Evolutionary conservation across 2,797 vertebrate species (phyloP).

Genomic region (Rhinella marina): DNA sequence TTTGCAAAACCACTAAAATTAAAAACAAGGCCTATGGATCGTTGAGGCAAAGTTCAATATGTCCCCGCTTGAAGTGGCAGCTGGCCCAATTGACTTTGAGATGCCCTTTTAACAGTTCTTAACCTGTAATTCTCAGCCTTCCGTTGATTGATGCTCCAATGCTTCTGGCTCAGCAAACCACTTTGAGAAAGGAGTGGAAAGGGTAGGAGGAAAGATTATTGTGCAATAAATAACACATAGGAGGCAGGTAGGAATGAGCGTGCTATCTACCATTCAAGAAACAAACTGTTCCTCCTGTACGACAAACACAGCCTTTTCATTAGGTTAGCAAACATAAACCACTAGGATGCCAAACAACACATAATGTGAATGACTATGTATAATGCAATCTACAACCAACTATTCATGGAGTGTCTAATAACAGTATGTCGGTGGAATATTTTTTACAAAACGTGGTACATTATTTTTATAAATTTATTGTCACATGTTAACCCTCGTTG

Average conservation of each 20-base stretch:
- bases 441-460: too few species aligned
- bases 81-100: constrained; percentile 61
- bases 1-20: constrained; percentile 57
- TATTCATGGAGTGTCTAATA: constrained; percentile 6
- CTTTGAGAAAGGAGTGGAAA: constrained; percentile 54
- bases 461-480: too few species aligned
- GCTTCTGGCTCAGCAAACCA: constrained; percentile 53
- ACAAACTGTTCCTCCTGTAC: constrained; percentile 37
- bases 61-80: constrained; percentile 59
- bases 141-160: constrained; percentile 55
- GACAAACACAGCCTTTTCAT: constrained; percentile 37
- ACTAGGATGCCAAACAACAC: constrained; percentile 36
- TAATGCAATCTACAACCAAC: constrained; percentile 21
- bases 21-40: constrained; percentile 58
- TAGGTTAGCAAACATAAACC: constrained; percentile 44
- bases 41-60: constrained; percentile 59
- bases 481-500: too few species aligned
- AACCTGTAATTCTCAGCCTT: constrained; percentile 60
- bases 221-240: constrained; percentile 58
- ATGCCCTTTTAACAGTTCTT: constrained; percentile 60
- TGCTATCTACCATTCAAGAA: constrained; percentile 41
- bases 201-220: constrained; percentile 58
- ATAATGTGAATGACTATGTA: constrained; percentile 39
- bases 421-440: not conserved
- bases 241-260: constrained; percentile 50